Evolutionary conservation across 1,140 invertebrate species (phyloP), one percentile per base, ranked within the genome.

Genomic region (Stegodyphus dumicola): DNA sequence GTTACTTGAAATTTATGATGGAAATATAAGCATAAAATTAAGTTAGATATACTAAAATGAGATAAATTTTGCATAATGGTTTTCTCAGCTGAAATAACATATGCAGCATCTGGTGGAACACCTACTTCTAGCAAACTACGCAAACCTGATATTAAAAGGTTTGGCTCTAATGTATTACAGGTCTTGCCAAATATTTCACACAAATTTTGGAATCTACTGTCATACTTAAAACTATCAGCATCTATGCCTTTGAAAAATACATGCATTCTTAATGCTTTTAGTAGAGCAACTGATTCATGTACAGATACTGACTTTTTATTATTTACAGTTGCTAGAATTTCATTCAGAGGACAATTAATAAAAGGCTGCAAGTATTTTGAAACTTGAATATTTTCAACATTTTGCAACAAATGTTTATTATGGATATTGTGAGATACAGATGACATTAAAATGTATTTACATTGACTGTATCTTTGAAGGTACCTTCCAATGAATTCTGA

Each of bases 71-170:
- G 48, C 17, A 85, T 33, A 49, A 85, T 69, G 15, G 6, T 56
- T 49, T 48, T 11, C 70, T 85, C 60, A 5, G 81, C 81, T 17
- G 51, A 52, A 17, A 76, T 11, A 53, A 76, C 65, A 54, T 6
- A 67, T 10, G 17, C 7, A 6, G 81, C 53, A 15, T 66, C 5
- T 33, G 73, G 7, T 13, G 74, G 52, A 7, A 76, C 18, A 33
- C 73, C 81, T 18, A 85, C 33, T 77, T 85, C 81, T 5, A 85
- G 53, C 7, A 85, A 70, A 70, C 73, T 69, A 15, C 81, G 81
- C 2, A 85, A 51, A 49, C 81, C 81, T 17, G 81, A 85, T 18
- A 85, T 60, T 56, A 85, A 11, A 11, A 76, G 52, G 49, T 51
- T 70, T 49, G 78, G 69, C 6, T 64, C 17, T 56, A 71, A n/a